Conservation (phyloP, 1,140 invertebrate species). For the Sycobia sp. region DNA sequence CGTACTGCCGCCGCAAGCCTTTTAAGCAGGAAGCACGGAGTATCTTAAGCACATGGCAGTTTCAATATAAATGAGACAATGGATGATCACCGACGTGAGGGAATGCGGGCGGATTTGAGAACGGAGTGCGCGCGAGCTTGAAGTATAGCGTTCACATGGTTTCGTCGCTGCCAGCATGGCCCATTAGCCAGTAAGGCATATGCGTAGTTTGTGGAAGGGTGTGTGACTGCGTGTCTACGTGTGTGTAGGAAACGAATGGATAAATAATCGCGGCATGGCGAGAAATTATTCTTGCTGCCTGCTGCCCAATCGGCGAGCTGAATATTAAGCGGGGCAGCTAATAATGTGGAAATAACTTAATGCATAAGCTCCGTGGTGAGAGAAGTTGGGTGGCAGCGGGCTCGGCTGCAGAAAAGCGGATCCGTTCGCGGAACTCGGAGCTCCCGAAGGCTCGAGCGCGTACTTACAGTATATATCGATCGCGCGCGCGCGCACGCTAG, state of each 20-base stretch:
- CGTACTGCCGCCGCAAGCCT: too few relatives aligned
- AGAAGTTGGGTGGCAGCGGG: background rate
- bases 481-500: slow-evolving; percentile 52
- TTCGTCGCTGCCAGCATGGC: too few relatives aligned
- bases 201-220: too few relatives aligned
- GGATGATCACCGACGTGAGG: slow-evolving; percentile 10
- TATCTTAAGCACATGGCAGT: background rate
- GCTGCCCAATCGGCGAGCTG: slow-evolving; percentile 4
- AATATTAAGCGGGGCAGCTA: slow-evolving; percentile 12
- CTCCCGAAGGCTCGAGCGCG: too few relatives aligned
- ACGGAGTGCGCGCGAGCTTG: too few relatives aligned
- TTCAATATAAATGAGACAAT: slow-evolving; percentile 8
- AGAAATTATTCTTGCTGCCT: background rate
- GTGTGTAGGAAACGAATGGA: background rate
- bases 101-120: background rate
- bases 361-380: background rate
- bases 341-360: slow-evolving; percentile 19
- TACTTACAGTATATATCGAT: slow-evolving; percentile 49
- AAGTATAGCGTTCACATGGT: too few relatives aligned
- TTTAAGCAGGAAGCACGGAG: too few relatives aligned
- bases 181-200: too few relatives aligned
- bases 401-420: too few relatives aligned
- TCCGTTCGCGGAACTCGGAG: too few relatives aligned
- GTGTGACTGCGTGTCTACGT: too few relatives aligned
- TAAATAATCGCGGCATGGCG: slow-evolving; percentile 1